Evolutionary conservation across 2,113 vertebrate species (phyloP).

Genomic region (Upupa epops): DNA sequence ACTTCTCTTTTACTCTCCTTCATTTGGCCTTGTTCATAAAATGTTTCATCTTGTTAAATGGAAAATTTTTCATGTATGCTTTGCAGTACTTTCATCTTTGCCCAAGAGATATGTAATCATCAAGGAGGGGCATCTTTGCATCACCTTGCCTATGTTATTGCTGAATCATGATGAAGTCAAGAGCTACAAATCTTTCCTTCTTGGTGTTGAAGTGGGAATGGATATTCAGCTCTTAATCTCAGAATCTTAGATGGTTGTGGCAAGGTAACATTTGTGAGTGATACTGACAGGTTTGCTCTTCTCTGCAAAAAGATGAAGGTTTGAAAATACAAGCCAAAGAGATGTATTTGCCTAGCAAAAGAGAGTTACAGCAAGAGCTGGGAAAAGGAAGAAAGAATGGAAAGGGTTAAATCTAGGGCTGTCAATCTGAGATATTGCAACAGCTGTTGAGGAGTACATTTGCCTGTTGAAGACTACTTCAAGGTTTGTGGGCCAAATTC

Average conservation of each 20-base stretch:
- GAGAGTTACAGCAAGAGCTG: not conserved
- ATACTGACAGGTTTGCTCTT: not conserved
- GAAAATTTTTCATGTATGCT: not conserved
- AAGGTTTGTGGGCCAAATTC: not conserved
- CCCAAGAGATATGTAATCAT: not conserved
- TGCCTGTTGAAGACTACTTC: not conserved
- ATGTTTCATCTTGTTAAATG: not conserved
- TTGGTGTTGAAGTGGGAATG: not conserved
- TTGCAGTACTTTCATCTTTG: not conserved
- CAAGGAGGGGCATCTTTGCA: not conserved
- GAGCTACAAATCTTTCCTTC: not conserved
- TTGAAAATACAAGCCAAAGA: not conserved
- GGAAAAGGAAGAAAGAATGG: not conserved
- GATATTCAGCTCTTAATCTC: not conserved
- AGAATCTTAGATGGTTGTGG: not conserved
- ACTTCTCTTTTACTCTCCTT: not conserved
- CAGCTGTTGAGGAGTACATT: not conserved
- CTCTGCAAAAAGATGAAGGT: not conserved
- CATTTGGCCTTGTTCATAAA: fast-evolving
- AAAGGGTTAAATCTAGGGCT: not conserved
- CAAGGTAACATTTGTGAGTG: not conserved
- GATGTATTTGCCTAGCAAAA: not conserved
- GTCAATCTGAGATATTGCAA: not conserved
- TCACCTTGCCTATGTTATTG: not conserved
- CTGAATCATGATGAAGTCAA: not conserved